These are phyloP conservation scores for Aphidius colemani DNA, from an alignment of 2,888 invertebrate species.

Conservation along the genomic window DNA sequence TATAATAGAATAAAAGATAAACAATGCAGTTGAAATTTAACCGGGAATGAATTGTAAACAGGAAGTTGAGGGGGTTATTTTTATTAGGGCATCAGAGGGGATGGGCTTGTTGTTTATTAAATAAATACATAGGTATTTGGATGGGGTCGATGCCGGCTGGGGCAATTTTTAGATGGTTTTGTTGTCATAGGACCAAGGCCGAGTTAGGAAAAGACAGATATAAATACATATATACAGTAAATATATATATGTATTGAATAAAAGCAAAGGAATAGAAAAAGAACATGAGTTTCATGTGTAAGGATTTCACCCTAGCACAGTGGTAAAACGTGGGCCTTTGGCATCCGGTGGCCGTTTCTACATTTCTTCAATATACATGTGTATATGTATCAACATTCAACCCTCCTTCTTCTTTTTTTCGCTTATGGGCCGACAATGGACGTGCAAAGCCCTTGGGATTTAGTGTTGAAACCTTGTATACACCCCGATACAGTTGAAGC, in stretches of 20 bases:
- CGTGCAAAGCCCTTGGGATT: conserved; percentile 28
- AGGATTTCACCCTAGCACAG: conserved; percentile 18
- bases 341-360: background rate
- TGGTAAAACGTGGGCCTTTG: conserved; percentile 8
- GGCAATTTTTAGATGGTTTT: conserved; percentile 54
- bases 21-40: conserved; percentile 18
- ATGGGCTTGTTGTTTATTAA: conserved; percentile 53
- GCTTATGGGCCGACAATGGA: conserved; percentile 25
- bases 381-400: background rate
- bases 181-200: conserved; percentile 57
- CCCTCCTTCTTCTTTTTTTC: conserved; percentile 5
- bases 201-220: conserved; percentile 33
- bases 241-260: conserved; percentile 24
- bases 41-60: conserved; percentile 20
- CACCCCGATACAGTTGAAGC: background rate
- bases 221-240: no score
- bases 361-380: no score
- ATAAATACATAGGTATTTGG: conserved; percentile 57
- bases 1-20: background rate
- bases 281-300: conserved; percentile 18
- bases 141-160: conserved; percentile 48
- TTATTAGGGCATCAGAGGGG: conserved; percentile 21
- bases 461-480: conserved; percentile 23
- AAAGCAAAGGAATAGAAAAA: conserved; percentile 20
- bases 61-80: conserved; percentile 21